These are phyloP conservation scores for Mesembrinibis cayennensis DNA, from an alignment of 2,113 vertebrate species.

Conservation along the genomic window DNA sequence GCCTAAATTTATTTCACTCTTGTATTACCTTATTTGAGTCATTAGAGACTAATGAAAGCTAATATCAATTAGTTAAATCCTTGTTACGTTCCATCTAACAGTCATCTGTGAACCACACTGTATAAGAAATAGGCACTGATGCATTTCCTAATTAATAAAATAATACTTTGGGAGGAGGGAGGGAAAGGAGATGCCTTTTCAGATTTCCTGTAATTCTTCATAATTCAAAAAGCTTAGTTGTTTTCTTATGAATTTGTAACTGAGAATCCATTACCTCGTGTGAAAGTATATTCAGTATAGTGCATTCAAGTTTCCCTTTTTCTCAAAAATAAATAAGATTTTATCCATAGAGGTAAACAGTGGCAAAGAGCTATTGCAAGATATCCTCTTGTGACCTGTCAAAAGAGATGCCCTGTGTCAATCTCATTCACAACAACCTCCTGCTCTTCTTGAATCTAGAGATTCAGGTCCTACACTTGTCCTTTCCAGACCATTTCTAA, in stretches of 20 bases:
- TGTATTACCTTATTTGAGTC: constrained; percentile 23
- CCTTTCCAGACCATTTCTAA: neutral
- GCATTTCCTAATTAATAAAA: neutral
- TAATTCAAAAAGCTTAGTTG: neutral
- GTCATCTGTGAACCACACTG: neutral
- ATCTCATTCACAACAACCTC: neutral
- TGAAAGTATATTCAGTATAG: neutral
- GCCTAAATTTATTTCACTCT: constrained; percentile 33
- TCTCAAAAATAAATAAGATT: neutral
- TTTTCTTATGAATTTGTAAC: neutral
- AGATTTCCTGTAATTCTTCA: neutral
- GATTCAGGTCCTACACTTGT: neutral
- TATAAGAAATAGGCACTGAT: neutral
- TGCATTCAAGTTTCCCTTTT: neutral
- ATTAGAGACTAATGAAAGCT: constrained; percentile 46
- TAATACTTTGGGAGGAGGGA: neutral
- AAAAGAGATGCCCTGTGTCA: neutral
- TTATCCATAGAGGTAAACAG: neutral
- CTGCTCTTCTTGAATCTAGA: neutral
- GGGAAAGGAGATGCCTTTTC: neutral
- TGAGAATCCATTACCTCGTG: neutral
- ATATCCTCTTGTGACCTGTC: neutral
- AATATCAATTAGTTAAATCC: constrained; percentile 49
- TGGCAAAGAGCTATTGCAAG: neutral
- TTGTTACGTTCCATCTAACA: constrained; percentile 14